A percentile compares a stretch with the other conserved stretches of the same genome.
Conservation (phyloP, 2,797 vertebrate genomes). For the Echeneis naucrates region DNA sequence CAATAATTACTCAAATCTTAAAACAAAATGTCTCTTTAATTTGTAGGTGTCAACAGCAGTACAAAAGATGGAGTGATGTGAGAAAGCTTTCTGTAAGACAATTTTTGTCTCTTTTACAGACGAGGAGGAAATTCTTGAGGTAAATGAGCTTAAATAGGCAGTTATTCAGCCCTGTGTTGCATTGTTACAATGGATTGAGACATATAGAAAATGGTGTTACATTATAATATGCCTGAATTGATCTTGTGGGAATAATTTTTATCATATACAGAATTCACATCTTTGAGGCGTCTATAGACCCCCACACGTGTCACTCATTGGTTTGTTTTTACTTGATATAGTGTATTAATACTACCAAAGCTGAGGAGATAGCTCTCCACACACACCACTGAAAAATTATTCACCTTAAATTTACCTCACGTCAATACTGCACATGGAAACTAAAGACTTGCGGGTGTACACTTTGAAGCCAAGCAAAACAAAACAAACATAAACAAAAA, state of each 20-base stretch:
- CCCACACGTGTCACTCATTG: constrained; percentile 88
- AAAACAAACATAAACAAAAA: constrained; percentile 78
- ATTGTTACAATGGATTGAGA: constrained; percentile 88
- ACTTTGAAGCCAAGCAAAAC: constrained; percentile 94
- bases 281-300: constrained; percentile 89
- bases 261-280: constrained; percentile 85
- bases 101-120: constrained; percentile 88
- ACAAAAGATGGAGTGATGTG: constrained; percentile 99
- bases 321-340: constrained; percentile 86
- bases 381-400: constrained; percentile 94
- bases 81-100: constrained; percentile 88
- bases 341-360: constrained; percentile 91
- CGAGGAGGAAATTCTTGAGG: constrained; percentile 99
- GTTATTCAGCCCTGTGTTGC: constrained; percentile 87
- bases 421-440: constrained; percentile 99
- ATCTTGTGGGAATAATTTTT: constrained; percentile 89
- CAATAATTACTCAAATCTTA: constrained; percentile 81
- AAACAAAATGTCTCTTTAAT: constrained; percentile 99
- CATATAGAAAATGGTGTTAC: constrained; percentile 92
- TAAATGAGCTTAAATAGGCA: constrained; percentile 99
- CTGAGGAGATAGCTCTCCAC: constrained; percentile 91
- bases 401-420: constrained; percentile 97
- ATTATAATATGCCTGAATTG: constrained; percentile 91
- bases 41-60: constrained; percentile 99
- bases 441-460: constrained; percentile 95